phyloP scores from a whole-genome alignment of 2,113 vertebrate genomes.

The Campylorhamphus procurvoides region DNA sequence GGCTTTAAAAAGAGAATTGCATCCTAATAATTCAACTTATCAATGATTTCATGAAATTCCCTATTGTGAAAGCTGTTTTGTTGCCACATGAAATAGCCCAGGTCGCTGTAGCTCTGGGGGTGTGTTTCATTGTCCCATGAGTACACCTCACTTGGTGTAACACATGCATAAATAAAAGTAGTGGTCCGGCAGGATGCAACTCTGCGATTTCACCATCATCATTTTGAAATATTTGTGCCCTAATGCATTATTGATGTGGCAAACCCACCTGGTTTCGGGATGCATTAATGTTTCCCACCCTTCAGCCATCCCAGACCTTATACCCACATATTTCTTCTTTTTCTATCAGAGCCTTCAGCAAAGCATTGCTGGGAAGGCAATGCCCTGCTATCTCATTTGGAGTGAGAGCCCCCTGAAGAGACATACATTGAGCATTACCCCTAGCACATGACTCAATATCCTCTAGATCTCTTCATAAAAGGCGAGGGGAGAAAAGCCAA shows the following conservation, averaged over 20 bases:
- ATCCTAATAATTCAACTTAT: background rate
- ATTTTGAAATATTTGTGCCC: background rate
- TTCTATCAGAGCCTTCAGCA: background rate
- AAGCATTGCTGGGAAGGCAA: background rate
- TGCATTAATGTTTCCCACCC: background rate
- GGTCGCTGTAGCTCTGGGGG: background rate
- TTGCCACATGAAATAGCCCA: background rate
- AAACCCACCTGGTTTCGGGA: background rate
- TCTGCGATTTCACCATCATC: background rate
- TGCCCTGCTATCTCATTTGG: constrained; percentile 4
- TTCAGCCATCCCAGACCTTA: background rate
- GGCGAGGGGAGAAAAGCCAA: background rate
- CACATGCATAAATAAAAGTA: background rate
- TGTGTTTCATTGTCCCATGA: background rate
- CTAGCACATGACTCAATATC: background rate
- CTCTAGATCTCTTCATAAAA: background rate
- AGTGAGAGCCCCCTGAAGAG: constrained; percentile 44
- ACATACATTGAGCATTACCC: background rate
- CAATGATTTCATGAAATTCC: background rate
- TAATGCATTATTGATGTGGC: background rate
- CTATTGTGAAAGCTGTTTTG: background rate
- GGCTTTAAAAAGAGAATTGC: background rate
- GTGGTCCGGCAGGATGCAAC: background rate
- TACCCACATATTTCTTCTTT: background rate
- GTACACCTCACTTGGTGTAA: background rate